A percentile compares a stretch with the other conserved stretches of the same genome.
Evolutionary conservation across 2,888 invertebrate species (phyloP).

Genomic region (Acleris literana): DNA sequence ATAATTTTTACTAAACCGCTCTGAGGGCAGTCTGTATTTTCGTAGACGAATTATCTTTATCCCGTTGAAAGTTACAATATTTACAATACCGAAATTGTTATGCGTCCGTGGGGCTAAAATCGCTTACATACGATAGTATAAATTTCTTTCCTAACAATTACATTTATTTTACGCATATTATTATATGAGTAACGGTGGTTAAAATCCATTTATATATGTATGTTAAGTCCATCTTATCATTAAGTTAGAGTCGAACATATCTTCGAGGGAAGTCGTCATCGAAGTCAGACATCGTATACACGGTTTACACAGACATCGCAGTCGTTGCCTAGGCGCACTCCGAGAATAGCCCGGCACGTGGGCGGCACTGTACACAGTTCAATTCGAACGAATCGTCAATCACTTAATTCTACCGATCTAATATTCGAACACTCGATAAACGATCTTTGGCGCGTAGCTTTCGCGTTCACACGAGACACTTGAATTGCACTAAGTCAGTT

Average conservation of each 20-base stretch:
- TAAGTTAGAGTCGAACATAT: slow-evolving; percentile 62
- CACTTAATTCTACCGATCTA: slow-evolving; percentile 31
- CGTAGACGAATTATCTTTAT: slow-evolving; percentile 31
- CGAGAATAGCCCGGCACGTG: slow-evolving; percentile 41
- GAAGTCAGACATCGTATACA: slow-evolving; percentile 82
- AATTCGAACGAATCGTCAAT: slow-evolving; percentile 33
- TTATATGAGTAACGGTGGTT: slow-evolving; percentile 78
- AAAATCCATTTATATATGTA: slow-evolving; percentile 76
- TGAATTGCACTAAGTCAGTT: slow-evolving; percentile 43
- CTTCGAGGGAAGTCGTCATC: slow-evolving; percentile 67
- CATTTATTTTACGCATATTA: slow-evolving; percentile 72
- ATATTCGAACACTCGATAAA: slow-evolving; percentile 29
- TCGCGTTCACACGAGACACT: slow-evolving; percentile 35
- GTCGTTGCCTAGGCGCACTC: slow-evolving; percentile 67
- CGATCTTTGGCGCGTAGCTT: slow-evolving; percentile 58
- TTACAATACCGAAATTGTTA: slow-evolving; percentile 57
- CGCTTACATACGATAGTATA: slow-evolving; percentile 74
- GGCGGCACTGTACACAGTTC: slow-evolving; percentile 49
- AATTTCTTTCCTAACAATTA: slow-evolving; percentile 76
- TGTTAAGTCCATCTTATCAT: slow-evolving; percentile 72
- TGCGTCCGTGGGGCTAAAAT: slow-evolving; percentile 70
- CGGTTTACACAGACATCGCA: slow-evolving; percentile 65
- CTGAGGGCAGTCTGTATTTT: slow-evolving; percentile 36
- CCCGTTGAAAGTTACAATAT: slow-evolving; percentile 65
- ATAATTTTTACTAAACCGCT: slow-evolving; percentile 46